Percentiles rank a stretch among this genome's conserved stretches.
Evolutionary conservation across 1,140 invertebrate species (phyloP).

Genomic region (Hetaerina americana): DNA sequence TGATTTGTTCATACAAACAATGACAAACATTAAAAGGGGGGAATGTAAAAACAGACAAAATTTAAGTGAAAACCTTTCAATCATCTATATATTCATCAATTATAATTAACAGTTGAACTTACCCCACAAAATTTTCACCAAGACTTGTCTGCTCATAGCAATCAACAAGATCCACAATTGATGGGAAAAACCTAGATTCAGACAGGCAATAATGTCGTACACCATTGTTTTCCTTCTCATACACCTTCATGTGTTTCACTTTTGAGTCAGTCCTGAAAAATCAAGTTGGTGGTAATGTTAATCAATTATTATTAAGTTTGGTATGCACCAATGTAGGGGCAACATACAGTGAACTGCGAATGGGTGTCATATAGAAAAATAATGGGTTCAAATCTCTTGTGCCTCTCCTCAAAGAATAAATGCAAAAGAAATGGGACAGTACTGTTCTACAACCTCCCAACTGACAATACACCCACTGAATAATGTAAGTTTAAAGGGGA

Average conservation of each 20-base stretch:
- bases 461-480: too few relatives aligned
- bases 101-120: conserved; percentile 15
- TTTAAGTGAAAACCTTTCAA: not conserved
- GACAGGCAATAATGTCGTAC: conserved; percentile 63
- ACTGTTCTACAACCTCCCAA: too few relatives aligned
- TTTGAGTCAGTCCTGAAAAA: conserved; percentile 57
- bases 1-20: conserved; percentile 76
- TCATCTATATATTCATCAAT: not conserved
- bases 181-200: conserved; percentile 79
- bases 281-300: too few relatives aligned
- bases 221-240: conserved; percentile 42
- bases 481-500: too few relatives aligned
- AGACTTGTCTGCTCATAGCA: conserved; percentile 82
- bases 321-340: too few relatives aligned
- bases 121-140: conserved; percentile 82
- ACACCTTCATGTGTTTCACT: conserved; percentile 88
- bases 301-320: too few relatives aligned
- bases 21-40: conserved; percentile 77
- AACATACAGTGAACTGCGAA: too few relatives aligned
- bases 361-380: too few relatives aligned
- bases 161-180: conserved; percentile 73
- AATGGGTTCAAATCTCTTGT: too few relatives aligned
- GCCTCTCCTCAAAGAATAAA: too few relatives aligned
- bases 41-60: too few relatives aligned
- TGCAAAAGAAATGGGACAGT: too few relatives aligned